Base-by-base conservation (phyloP, 2,888 invertebrate species). In the Morinoia aosen region DNA sequence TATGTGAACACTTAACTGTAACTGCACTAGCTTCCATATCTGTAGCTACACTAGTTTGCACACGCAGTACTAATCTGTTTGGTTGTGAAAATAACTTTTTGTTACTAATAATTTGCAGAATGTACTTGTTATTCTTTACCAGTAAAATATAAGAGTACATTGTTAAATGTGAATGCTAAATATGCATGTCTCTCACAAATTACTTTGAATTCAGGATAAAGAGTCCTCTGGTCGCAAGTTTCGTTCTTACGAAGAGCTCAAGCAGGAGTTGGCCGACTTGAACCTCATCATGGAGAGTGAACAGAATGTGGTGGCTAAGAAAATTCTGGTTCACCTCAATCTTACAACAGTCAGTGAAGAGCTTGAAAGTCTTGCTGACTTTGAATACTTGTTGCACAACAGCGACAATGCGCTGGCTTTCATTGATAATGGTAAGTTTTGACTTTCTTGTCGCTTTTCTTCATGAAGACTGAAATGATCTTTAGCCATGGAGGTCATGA, bases 331-430 rank as follows among this genome's bases (percentile, higher is more conserved):
- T 95, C 98, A 98, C 96, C 97, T 97, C 94, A 97, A 97, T 97
- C 95, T 97, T 5, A 96, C 97, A 4, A 48, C 40, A n/a, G 97
- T 97, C 39, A 97, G 97, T 76, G 97, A 97, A 95, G 97, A 98
- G 96, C 96, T 98, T 57, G 97, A 97, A 61, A 97, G 98, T 96
- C 97, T 98, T 64, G 97, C 98, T 95, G 98, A 98, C 97, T 97
- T 98, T 91, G 98, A 98, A 97, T 98, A 98, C 97, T 97, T 98
- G 95, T 97, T 98, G n/a, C 98, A 98, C 97, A 98, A 98, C 97
- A 98, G 98, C 97, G 98, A 98, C 97, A 98, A 98, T 97, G 98
- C 98, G 0, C 97, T 98, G 96, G 97, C 98, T 97, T 98, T 98
- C 97, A 97, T 98, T 64, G 98, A 98, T 96, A 97, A 98, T 97